Evolutionary conservation across 2,797 vertebrate species (phyloP).

Genomic region (Poeciliopsis turneri): DNA sequence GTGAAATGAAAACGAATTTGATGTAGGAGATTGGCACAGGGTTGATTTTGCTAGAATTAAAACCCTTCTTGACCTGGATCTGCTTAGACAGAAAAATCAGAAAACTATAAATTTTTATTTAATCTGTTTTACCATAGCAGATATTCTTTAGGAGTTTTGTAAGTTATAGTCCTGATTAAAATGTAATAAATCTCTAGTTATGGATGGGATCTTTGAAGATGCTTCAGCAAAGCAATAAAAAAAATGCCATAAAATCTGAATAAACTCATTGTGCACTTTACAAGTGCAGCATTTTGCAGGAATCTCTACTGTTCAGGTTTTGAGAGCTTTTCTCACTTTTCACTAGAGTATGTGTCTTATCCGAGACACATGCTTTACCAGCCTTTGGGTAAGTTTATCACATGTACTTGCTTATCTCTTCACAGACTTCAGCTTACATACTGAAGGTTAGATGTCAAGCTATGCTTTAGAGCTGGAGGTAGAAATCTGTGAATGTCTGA

Average conservation of each 20-base stretch:
- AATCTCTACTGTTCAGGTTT: neutral
- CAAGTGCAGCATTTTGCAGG: neutral
- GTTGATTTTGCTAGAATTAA: neutral
- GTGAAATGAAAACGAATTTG: too few relatives aligned
- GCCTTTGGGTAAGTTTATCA: constrained; percentile 9
- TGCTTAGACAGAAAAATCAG: neutral
- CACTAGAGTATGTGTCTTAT: neutral
- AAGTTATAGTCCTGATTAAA: neutral
- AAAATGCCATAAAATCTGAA: neutral
- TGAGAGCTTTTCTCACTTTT: neutral
- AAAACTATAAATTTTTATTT: neutral
- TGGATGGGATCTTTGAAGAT: neutral
- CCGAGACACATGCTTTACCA: neutral
- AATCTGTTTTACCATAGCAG: neutral
- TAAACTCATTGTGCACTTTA: neutral
- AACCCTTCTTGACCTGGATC: neutral
- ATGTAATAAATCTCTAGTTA: neutral
- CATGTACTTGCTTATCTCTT: neutral
- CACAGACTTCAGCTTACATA: neutral
- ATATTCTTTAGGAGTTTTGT: neutral
- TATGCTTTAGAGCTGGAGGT: neutral
- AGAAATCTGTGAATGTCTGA: neutral
- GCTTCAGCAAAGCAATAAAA: neutral
- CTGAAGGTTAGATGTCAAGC: neutral
- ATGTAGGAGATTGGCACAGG: neutral